Conservation (phyloP, 2,113 vertebrate genomes). For the Pogonocichla stellata region DNA sequence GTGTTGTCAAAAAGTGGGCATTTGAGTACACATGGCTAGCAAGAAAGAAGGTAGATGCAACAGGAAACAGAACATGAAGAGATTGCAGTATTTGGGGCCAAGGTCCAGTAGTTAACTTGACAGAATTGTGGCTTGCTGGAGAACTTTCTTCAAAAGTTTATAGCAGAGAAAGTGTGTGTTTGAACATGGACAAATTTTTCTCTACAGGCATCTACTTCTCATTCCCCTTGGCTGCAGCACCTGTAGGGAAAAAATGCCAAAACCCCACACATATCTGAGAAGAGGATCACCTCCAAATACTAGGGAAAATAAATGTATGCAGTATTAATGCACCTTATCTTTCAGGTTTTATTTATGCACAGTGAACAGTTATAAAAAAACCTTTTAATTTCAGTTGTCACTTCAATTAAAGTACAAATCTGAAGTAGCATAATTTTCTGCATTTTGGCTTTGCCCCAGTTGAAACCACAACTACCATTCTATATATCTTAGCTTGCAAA, state of each 20-base stretch:
- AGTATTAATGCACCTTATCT: background rate
- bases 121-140: background rate
- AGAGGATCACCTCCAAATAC: background rate
- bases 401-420: slow-evolving; percentile 39
- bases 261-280: background rate
- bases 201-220: background rate
- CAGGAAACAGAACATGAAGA: background rate
- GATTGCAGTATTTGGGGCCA: rapidly evolving
- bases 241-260: background rate
- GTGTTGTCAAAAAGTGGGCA: background rate
- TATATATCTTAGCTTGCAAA: slow-evolving; percentile 19
- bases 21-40: background rate
- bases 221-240: background rate
- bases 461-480: slow-evolving; percentile 26
- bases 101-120: background rate
- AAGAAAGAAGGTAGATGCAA: background rate
- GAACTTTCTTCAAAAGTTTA: background rate
- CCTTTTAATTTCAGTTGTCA: slow-evolving; percentile 33
- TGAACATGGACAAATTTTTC: background rate
- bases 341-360: background rate
- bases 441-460: background rate
- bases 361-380: background rate
- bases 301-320: background rate
- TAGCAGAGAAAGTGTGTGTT: background rate
- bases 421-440: slow-evolving; percentile 28